A percentile compares a stretch with the other conserved stretches of the same genome.
These are phyloP conservation scores for Argopecten irradians DNA, from an alignment of 1,140 invertebrate genomes.

Conservation along the genomic window DNA sequence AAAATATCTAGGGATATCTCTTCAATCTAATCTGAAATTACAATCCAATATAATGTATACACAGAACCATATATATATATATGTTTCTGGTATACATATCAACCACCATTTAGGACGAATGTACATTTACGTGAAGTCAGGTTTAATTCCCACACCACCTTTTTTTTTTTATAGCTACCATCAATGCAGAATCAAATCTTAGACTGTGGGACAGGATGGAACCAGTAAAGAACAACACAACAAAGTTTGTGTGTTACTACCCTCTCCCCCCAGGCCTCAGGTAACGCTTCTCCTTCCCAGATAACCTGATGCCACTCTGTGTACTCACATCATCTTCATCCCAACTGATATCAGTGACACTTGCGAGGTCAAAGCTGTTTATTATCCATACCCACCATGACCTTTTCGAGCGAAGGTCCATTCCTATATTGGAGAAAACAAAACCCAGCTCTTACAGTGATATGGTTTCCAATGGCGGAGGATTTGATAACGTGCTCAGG, in stretches of 20 bases:
- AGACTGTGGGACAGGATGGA: neutral
- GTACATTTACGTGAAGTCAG: too few species aligned
- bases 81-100: too few species aligned
- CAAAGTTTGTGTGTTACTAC: neutral
- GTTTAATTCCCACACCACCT: too few species aligned
- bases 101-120: too few species aligned
- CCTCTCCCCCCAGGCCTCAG: neutral
- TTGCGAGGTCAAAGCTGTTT: neutral
- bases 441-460: slow-evolving; percentile 20
- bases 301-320: neutral
- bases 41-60: too few species aligned
- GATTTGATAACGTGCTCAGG: neutral
- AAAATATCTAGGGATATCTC: too few species aligned
- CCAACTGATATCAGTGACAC: neutral
- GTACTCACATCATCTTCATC: slow-evolving; percentile 35
- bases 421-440: neutral
- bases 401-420: neutral
- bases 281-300: neutral
- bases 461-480: slow-evolving; percentile 19
- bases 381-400: neutral
- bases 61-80: too few species aligned
- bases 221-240: neutral
- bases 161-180: neutral
- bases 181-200: neutral
- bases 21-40: too few species aligned